Percentiles rank a stretch among this genome's conserved stretches.
Evolutionary conservation across 2,113 vertebrate species (phyloP).

Genomic region (Hucho hucho): DNA sequence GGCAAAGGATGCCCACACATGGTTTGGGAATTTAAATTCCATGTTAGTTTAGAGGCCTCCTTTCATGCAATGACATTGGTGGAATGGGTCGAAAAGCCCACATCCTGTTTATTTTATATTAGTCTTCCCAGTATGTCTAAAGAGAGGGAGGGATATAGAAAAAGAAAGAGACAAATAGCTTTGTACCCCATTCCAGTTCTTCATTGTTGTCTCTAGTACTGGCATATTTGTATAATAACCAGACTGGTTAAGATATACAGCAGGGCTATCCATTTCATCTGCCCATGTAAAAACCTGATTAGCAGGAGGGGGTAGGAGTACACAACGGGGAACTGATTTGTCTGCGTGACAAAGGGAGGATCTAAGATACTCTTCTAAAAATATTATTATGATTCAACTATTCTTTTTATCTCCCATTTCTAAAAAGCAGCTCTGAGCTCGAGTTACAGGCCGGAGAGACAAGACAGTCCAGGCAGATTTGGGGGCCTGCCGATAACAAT

Average conservation of each 20-base stretch:
- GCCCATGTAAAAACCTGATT: not conserved
- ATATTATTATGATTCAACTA: constrained; percentile 31
- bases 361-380: constrained; percentile 21
- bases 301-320: not conserved
- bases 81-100: not conserved
- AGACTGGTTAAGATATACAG: not conserved
- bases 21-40: not conserved
- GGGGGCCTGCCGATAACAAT: constrained; percentile 37
- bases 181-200: not conserved
- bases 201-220: not conserved
- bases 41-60: not conserved
- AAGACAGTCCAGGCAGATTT: constrained; percentile 13
- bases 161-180: constrained; percentile 3
- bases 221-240: constrained; percentile 12
- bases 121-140: not conserved
- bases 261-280: constrained; percentile 8
- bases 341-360: constrained; percentile 12
- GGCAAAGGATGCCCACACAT: not conserved
- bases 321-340: constrained; percentile 15
- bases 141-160: not conserved
- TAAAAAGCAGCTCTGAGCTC: constrained; percentile 41
- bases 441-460: constrained; percentile 35
- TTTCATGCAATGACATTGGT: not conserved
- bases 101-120: not conserved
- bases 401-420: constrained; percentile 46